These are phyloP conservation scores for Emydura subglobosa DNA, from an alignment of 2,113 vertebrate genomes.

Conservation along the genomic window DNA sequence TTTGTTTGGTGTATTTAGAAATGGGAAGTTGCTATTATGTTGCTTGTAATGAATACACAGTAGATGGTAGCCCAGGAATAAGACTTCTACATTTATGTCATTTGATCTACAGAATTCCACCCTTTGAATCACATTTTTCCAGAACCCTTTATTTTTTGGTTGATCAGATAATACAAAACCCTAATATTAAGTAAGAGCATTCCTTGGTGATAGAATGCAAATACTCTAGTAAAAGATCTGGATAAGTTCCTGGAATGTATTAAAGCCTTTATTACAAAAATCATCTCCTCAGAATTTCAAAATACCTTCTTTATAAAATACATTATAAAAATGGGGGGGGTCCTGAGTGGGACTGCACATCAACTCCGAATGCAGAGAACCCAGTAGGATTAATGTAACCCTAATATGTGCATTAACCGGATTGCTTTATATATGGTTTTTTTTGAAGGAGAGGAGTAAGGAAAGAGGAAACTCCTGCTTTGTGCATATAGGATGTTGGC, in stretches of 20 bases:
- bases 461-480: background rate
- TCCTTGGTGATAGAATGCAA: background rate
- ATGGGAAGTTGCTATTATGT: constrained; percentile 59
- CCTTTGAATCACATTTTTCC: background rate
- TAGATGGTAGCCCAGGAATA: constrained; percentile 30
- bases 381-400: background rate
- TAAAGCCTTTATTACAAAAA: background rate
- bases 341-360: background rate
- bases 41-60: constrained; percentile 41
- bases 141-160: background rate
- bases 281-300: background rate
- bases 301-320: background rate
- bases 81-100: background rate
- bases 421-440: rapidly evolving
- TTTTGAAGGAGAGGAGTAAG: background rate
- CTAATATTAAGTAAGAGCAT: background rate
- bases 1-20: background rate
- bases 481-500: background rate
- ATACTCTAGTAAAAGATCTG: background rate
- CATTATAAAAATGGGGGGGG: background rate
- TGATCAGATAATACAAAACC: background rate
- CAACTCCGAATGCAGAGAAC: background rate
- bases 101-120: constrained; percentile 39
- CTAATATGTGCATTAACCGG: background rate
- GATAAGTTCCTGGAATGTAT: background rate